These are phyloP conservation scores for Stomorhina lunata DNA, from an alignment of 2,888 invertebrate species.

Conservation along the genomic window DNA sequence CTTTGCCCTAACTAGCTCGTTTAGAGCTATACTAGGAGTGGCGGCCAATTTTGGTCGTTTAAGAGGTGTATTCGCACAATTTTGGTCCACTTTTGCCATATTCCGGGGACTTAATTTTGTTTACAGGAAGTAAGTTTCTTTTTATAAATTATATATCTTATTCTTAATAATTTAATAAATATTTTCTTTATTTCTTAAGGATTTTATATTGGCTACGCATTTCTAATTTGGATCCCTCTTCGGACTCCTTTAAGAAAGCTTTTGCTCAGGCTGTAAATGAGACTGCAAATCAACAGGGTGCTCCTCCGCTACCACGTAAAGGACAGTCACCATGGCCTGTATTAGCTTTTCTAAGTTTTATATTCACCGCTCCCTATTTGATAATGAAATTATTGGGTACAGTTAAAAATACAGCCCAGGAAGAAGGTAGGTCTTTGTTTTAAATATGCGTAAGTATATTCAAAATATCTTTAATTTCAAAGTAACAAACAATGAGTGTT, in stretches of 20 bases:
- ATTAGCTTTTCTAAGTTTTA: slow-evolving; percentile 91
- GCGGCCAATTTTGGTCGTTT: slow-evolving; percentile 96
- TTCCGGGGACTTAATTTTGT: slow-evolving; percentile 90
- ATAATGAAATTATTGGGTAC: slow-evolving; percentile 89
- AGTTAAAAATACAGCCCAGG: slow-evolving; percentile 81
- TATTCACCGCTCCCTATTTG: slow-evolving; percentile 95
- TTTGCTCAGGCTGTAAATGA: slow-evolving; percentile 78
- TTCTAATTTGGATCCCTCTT: slow-evolving; percentile 78
- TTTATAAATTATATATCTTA: neutral
- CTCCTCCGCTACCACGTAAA: slow-evolving; percentile 77
- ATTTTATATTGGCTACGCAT: slow-evolving; percentile 77
- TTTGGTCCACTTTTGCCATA: slow-evolving; percentile 93
- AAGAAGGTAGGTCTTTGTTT: slow-evolving; percentile 81
- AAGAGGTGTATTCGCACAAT: slow-evolving; percentile 89
- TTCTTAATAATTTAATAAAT: neutral
- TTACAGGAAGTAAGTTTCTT: slow-evolving; percentile 82
- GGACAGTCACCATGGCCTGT: slow-evolving; percentile 90
- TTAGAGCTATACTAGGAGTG: slow-evolving; percentile 96
- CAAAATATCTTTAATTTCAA: neutral
- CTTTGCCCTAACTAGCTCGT: slow-evolving; percentile 96
- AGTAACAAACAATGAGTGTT: neutral
- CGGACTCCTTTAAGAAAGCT: slow-evolving; percentile 80
- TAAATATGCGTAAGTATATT: neutral
- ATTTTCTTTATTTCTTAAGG: slow-evolving; percentile 67
- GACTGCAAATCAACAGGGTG: slow-evolving; percentile 73